These are phyloP conservation scores for Calameuta pallipes DNA, from an alignment of 2,888 invertebrate genomes.

Conservation along the genomic window DNA sequence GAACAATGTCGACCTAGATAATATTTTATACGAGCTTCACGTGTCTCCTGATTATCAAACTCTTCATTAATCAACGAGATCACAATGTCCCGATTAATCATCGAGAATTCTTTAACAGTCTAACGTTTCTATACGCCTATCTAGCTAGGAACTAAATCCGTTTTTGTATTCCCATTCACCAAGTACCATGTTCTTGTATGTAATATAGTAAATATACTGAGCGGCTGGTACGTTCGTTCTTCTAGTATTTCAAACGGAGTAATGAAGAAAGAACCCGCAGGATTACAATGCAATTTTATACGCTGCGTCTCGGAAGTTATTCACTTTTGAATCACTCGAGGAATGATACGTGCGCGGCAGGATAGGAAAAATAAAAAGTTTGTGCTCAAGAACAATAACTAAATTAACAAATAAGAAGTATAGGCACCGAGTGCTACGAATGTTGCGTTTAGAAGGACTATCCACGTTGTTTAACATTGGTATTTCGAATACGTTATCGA, in stretches of 20 bases:
- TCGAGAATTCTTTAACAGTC: slow-evolving; percentile 20
- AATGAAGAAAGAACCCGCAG: not conserved
- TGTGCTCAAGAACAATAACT: slow-evolving; percentile 63
- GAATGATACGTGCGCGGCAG: not conserved
- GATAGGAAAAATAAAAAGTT: slow-evolving; percentile 31
- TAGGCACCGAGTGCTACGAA: slow-evolving; percentile 43
- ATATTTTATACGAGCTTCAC: slow-evolving; percentile 24
- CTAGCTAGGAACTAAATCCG: slow-evolving; percentile 38
- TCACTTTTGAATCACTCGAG: not conserved
- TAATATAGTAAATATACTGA: not conserved
- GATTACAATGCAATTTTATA: not conserved
- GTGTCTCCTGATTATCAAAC: slow-evolving; percentile 4
- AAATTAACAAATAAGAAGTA: slow-evolving; percentile 44
- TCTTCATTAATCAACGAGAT: not conserved
- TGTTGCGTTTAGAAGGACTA: slow-evolving; percentile 53
- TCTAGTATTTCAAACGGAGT: not conserved
- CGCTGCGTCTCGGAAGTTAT: not conserved
- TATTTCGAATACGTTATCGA: slow-evolving; percentile 41
- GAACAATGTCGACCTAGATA: slow-evolving; percentile 23
- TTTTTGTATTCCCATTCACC: slow-evolving; percentile 37
- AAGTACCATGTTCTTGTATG: slow-evolving; percentile 9
- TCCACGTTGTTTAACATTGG: slow-evolving; percentile 45
- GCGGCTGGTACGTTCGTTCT: not conserved
- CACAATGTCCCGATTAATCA: not conserved
- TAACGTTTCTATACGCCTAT: slow-evolving; percentile 46